These are phyloP conservation scores for Philonicus albiceps DNA, from an alignment of 2,888 invertebrate genomes.

Conservation along the genomic window DNA sequence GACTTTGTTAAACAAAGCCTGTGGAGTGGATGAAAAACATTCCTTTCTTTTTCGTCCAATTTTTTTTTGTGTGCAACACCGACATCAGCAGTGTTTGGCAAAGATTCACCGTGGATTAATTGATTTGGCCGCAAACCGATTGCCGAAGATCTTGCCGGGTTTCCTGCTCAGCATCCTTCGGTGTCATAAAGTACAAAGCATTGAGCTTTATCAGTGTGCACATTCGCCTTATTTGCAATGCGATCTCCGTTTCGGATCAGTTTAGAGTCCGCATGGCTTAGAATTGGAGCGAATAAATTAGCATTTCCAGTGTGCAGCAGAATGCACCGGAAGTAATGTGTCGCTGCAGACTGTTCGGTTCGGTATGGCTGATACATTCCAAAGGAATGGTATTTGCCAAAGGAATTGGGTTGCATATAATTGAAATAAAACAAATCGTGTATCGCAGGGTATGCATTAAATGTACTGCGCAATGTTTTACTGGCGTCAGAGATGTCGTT, in stretches of 20 bases:
- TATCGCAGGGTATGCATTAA: background rate
- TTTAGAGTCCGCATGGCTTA: background rate
- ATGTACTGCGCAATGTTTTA: background rate
- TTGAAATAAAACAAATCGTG: slow-evolving; percentile 24
- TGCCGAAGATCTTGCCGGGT: background rate
- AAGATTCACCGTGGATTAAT: background rate
- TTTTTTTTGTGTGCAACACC: background rate
- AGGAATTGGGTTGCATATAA: slow-evolving; percentile 35
- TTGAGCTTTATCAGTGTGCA: background rate
- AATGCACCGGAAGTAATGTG: slow-evolving; percentile 39
- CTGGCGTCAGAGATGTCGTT: background rate
- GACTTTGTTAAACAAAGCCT: background rate
- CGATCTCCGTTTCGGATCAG: background rate
- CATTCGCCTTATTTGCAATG: background rate
- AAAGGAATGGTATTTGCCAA: background rate
- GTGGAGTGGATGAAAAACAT: background rate
- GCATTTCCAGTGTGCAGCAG: slow-evolving; percentile 10
- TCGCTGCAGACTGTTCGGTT: background rate
- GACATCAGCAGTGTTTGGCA: background rate
- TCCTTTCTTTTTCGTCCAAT: background rate
- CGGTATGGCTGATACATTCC: background rate
- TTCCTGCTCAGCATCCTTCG: slow-evolving; percentile 2
- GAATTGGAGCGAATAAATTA: slow-evolving; percentile 35
- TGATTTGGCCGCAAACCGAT: background rate
- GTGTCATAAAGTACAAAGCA: slow-evolving; percentile 7